Percentiles rank a stretch among this genome's conserved stretches.
Evolutionary conservation across 1,140 invertebrate genomes (phyloP).

Genomic region (Gonioctena quinquepunctata): DNA sequence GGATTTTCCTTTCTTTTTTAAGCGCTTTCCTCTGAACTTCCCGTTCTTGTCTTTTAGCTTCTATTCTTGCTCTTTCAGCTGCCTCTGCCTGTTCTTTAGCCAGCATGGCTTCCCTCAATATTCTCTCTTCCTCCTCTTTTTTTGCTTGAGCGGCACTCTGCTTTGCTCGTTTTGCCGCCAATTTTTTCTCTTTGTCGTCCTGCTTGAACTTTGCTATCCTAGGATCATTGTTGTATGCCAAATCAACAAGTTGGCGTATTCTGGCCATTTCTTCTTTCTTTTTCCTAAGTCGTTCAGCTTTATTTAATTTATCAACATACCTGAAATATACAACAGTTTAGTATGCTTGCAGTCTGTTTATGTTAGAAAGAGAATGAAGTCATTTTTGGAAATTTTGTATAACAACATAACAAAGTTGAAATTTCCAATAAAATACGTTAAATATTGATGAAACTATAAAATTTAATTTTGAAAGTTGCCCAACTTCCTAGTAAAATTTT

Average conservation of each 20-base stretch:
- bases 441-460: too few relatives aligned
- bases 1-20: conserved; percentile 83
- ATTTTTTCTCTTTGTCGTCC: conserved; percentile 90
- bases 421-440: too few relatives aligned
- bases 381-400: too few relatives aligned
- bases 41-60: conserved; percentile 84
- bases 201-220: conserved; percentile 90
- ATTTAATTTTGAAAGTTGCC: too few relatives aligned
- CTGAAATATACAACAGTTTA: neutral
- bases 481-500: too few relatives aligned
- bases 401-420: too few relatives aligned
- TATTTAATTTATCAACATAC: conserved; percentile 98
- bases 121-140: conserved; percentile 80
- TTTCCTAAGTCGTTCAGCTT: conserved; percentile 82
- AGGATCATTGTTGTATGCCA: conserved; percentile 93
- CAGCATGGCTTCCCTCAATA: conserved; percentile 69
- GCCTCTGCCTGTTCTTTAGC: conserved; percentile 84
- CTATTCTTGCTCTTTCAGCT: conserved; percentile 76
- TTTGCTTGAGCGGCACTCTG: conserved; percentile 85
- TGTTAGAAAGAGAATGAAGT: too few relatives aligned
- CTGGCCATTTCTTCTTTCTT: conserved; percentile 97
- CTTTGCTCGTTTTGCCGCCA: conserved; percentile 85
- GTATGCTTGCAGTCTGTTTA: too few relatives aligned
- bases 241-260: conserved; percentile 87
- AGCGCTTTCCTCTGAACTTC: conserved; percentile 82